Evolutionary conservation across 2,113 vertebrate genomes (phyloP).

Genomic region (Thomomys bottae): DNA sequence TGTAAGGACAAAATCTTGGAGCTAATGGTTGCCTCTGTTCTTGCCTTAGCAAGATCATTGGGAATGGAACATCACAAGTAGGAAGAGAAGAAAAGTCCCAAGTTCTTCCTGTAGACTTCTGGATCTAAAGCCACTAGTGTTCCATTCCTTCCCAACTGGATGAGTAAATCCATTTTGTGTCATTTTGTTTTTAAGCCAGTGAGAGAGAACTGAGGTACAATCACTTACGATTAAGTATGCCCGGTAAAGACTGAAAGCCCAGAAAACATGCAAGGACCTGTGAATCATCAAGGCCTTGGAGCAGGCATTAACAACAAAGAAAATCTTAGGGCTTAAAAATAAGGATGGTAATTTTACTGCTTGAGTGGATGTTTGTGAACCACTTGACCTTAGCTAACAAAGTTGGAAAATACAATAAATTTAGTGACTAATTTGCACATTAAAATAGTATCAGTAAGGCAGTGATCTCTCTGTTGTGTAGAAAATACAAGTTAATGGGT

Average conservation of each 20-base stretch:
- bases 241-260: background rate
- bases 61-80: background rate
- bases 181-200: constrained; percentile 4
- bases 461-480: background rate
- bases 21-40: background rate
- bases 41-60: background rate
- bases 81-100: background rate
- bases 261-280: background rate
- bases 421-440: background rate
- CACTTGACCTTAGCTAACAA: constrained; percentile 18
- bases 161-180: background rate
- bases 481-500: background rate
- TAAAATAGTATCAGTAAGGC: background rate
- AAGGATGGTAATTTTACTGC: constrained; percentile 5
- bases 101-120: background rate
- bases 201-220: background rate
- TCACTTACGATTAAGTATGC: background rate
- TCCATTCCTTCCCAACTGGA: background rate
- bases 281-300: background rate
- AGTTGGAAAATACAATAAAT: constrained; percentile 29
- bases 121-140: background rate
- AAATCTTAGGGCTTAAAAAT: background rate
- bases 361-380: background rate
- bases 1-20: background rate
- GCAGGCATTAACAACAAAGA: background rate